phyloP scores from a whole-genome alignment of 2,113 vertebrate genomes.

The Pelecanus crispus region DNA sequence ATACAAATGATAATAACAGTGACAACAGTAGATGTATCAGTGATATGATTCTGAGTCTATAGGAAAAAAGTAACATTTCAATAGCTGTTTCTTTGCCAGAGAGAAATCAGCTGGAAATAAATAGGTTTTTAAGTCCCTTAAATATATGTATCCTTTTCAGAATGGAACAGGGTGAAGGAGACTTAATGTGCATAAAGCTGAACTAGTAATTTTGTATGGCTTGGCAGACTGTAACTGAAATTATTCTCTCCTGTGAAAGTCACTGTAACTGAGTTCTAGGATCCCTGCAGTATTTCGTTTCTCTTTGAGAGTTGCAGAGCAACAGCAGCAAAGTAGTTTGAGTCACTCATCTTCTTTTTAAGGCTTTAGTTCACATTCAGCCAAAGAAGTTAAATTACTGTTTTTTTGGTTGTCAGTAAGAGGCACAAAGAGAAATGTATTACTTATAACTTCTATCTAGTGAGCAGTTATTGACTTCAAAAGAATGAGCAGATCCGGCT shows the following conservation, averaged over 20 bases:
- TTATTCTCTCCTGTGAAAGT: conserved; percentile 3
- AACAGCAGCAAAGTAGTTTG: conserved; percentile 5
- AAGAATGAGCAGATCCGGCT: conserved; percentile 2
- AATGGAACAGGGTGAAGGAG: background rate
- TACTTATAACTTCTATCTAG: conserved; percentile 41
- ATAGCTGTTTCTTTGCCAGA: background rate
- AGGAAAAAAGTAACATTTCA: background rate
- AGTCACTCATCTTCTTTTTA: conserved; percentile 46
- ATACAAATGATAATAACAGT: background rate
- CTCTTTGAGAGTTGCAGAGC: background rate
- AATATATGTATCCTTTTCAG: background rate
- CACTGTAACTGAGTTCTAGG: background rate
- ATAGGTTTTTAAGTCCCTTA: background rate
- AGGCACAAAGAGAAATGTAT: conserved; percentile 53
- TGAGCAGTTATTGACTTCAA: conserved; percentile 45
- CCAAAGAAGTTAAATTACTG: conserved; percentile 58
- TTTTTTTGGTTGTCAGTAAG: conserved; percentile 57
- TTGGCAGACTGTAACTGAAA: background rate
- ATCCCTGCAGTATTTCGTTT: conserved; percentile 30
- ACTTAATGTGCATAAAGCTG: background rate
- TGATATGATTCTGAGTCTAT: background rate
- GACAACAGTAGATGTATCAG: background rate
- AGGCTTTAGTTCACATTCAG: conserved; percentile 45
- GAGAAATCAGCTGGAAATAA: background rate
- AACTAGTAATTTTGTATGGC: background rate